Percentiles rank a stretch among this genome's conserved stretches.
Evolutionary conservation across 2,113 vertebrate genomes (phyloP).

Genomic region (Sylvilagus bachmani): DNA sequence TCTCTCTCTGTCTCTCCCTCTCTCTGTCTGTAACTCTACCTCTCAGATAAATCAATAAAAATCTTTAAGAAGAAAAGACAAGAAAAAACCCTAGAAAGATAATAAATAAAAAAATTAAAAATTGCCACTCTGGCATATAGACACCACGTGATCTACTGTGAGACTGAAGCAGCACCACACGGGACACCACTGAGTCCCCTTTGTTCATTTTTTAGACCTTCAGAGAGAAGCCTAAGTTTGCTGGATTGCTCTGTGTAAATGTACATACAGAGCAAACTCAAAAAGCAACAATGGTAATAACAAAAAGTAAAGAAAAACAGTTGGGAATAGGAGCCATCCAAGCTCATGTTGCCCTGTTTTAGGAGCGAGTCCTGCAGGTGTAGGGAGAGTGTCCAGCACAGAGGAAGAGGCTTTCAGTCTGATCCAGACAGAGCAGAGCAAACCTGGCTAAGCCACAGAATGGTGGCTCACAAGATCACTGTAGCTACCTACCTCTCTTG

Average conservation of each 20-base stretch:
- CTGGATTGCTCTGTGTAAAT: neutral
- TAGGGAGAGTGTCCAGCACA: neutral
- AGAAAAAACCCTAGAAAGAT: too few species aligned
- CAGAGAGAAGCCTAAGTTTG: neutral
- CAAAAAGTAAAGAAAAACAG: neutral
- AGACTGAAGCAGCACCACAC: neutral
- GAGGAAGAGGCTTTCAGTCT: neutral
- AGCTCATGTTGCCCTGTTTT: neutral
- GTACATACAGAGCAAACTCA: neutral
- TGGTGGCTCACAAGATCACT: neutral
- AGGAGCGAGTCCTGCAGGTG: neutral
- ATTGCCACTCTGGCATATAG: too few species aligned
- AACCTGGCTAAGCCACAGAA: neutral
- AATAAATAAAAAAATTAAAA: too few species aligned
- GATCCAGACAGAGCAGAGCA: neutral
- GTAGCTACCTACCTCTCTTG: neutral
- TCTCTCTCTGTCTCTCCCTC: too few species aligned
- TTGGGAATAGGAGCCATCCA: neutral
- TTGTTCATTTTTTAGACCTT: neutral
- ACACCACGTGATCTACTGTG: rapidly evolving
- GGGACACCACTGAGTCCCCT: neutral
- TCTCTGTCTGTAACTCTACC: too few species aligned
- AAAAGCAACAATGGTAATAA: neutral
- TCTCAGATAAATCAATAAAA: too few species aligned
- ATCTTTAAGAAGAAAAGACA: too few species aligned